Percentiles rank a stretch among this genome's conserved stretches.
Conservation (phyloP, 2,888 invertebrate species). For the Cinara cedri region DNA sequence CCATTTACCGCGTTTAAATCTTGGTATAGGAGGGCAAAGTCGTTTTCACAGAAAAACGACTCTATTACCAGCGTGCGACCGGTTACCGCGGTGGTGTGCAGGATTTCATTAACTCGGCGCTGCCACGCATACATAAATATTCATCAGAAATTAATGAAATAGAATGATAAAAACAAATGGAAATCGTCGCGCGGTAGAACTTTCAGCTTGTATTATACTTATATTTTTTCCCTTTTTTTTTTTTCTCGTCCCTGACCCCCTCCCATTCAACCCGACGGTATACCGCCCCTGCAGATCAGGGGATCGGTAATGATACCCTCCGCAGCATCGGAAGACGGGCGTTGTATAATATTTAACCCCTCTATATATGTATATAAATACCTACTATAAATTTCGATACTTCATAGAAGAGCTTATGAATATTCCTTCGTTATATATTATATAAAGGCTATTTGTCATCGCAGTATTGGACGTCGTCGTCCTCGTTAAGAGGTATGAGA, state of each 20-base stretch:
- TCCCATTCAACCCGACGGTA: neutral
- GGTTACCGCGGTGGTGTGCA: slow-evolving; percentile 38
- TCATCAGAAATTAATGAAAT: slow-evolving; percentile 57
- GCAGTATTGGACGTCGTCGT: slow-evolving; percentile 22
- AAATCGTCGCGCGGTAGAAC: slow-evolving; percentile 27
- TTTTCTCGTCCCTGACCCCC: slow-evolving; percentile 32
- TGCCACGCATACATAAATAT: slow-evolving; percentile 39
- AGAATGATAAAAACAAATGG: slow-evolving; percentile 56
- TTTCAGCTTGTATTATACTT: neutral
- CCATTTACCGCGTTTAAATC: neutral
- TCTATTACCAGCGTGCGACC: slow-evolving; percentile 47
- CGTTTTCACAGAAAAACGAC: slow-evolving; percentile 53
- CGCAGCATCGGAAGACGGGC: neutral
- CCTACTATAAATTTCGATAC: slow-evolving; percentile 8
- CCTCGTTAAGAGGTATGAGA: neutral
- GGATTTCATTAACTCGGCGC: slow-evolving; percentile 54
- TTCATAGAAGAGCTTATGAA: slow-evolving; percentile 40
- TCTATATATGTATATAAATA: no score
- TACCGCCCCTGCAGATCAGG: neutral
- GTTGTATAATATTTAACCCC: slow-evolving; percentile 38
- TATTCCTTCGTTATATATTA: slow-evolving; percentile 31
- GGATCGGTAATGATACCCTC: slow-evolving; percentile 31
- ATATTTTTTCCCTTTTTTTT: slow-evolving; percentile 5
- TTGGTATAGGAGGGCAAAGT: neutral
- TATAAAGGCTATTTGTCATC: slow-evolving; percentile 37